Base-by-base conservation (phyloP, 2,888 invertebrate genomes). In the Chromoteleia sp. region DNA sequence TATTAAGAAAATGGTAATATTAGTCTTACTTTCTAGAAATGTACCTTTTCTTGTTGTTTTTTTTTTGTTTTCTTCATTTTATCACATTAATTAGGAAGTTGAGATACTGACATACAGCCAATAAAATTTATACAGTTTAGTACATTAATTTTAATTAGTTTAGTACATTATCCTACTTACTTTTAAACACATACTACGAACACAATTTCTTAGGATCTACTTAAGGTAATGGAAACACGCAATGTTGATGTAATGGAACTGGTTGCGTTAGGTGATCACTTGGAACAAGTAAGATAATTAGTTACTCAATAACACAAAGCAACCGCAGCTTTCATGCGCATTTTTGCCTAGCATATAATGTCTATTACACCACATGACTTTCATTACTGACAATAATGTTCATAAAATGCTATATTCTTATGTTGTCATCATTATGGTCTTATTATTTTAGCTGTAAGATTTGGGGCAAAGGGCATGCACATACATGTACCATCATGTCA, bases 281-380 rank as follows among this genome's bases (percentile, higher is more conserved):
- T 96, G 93, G 96, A 96, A 92, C 96, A 96, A 96, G 96, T 96
- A 96, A 96, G 96, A 93, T 73, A 83, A 65, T 45, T 73, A 83
- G 61, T 45, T 29, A 67, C 50, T 68, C 59, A 48, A 33, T 59
- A 54, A 58, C 3, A 41, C 43, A 54, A 59, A 15, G n/a, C 25
- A 36, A 25, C 41, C 41, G 50, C 39, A 17, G 36, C 70, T 71
- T 45, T 67, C 17, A 33, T 33, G 29, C 29, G 19, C 4, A 67
- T 65, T 25, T 2, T 29, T 29, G 1, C 12, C 7, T 25, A 50
- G 50, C 7, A 25, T 1, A 25, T 25, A 50, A 50, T 50, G 43
- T 43, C 15, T 43, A 6, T 33, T 8, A 33, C 8, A 33, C 7
- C 1, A 33, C 25, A 25, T 6, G 6, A 25, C 2, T 25, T 25